Conservation (phyloP, 2,888 invertebrate genomes). For the Mesodorylaimus sp. region DNA sequence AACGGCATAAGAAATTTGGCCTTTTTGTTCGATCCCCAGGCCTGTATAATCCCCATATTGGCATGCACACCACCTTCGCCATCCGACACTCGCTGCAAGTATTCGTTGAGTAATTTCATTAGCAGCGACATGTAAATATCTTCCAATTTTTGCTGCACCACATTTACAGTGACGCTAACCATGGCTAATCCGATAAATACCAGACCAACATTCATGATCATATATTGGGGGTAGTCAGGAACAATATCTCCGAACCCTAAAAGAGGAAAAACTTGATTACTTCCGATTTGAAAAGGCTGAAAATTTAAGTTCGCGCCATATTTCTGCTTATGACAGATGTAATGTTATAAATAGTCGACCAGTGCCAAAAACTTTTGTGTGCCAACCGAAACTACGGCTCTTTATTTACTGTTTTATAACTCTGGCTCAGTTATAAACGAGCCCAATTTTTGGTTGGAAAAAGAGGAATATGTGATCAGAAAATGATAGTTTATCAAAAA, state of each 20-base stretch:
- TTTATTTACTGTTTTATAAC: no score
- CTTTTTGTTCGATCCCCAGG: constrained; percentile 25
- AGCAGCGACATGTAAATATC: constrained; percentile 10
- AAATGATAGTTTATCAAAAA: background rate
- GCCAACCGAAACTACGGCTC: no score
- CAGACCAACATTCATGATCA: constrained; percentile 10
- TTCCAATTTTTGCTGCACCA: constrained; percentile 8
- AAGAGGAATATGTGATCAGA: no score
- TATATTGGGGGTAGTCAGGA: constrained; percentile 10
- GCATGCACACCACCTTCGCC: constrained; percentile 1
- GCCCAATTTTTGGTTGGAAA: no score
- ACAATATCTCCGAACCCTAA: constrained; percentile 12
- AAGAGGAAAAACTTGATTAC: constrained; percentile 1
- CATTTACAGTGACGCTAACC: constrained; percentile 9
- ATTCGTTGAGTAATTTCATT: constrained; percentile 4
- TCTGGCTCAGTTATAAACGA: no score
- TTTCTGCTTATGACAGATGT: no score
- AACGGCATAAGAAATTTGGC: constrained; percentile 26
- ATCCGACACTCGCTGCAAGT: background rate
- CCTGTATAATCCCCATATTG: constrained; percentile 4
- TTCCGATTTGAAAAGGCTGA: no score
- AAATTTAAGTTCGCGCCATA: no score
- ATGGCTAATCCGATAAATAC: constrained; percentile 11
- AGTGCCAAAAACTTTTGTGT: no score
- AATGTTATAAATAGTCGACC: no score